phyloP scores from a whole-genome alignment of 2,113 vertebrate species.

The Lepisosteus oculatus region DNA sequence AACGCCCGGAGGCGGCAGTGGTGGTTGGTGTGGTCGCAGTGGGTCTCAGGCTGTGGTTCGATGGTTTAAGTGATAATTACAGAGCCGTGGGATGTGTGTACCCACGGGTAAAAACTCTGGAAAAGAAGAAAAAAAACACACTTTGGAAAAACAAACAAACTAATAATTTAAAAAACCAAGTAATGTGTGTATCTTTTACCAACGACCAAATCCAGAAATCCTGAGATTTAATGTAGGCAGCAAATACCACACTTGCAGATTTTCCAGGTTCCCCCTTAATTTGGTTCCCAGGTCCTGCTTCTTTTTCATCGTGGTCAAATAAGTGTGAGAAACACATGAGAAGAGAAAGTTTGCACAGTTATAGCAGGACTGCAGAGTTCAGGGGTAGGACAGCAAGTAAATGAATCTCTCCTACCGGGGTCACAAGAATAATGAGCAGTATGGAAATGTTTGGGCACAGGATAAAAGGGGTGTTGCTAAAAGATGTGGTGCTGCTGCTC shows the following conservation, averaged over 20 bases:
- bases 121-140: not conserved
- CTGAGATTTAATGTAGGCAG: not conserved
- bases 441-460: too few species aligned
- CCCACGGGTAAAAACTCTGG: constrained; percentile 13
- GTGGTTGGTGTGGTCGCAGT: not conserved
- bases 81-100: not conserved
- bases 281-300: not conserved
- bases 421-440: too few species aligned
- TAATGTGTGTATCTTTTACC: too few species aligned
- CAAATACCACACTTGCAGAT: not conserved
- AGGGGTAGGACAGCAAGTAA: too few species aligned
- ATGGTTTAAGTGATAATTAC: not conserved
- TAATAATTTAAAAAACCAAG: not conserved
- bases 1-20: not conserved
- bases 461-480: too few species aligned
- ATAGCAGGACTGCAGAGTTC: too few species aligned
- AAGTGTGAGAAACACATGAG: too few species aligned
- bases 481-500: too few species aligned
- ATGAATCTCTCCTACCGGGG: too few species aligned
- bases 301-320: not conserved
- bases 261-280: not conserved
- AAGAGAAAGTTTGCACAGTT: too few species aligned
- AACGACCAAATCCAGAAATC: not conserved
- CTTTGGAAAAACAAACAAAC: constrained; percentile 2
- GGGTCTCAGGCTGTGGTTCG: constrained; percentile 11